A percentile compares a stretch with the other conserved stretches of the same genome.
Evolutionary conservation across 2,797 vertebrate genomes (phyloP).

Genomic region (Clarias fuscus): DNA sequence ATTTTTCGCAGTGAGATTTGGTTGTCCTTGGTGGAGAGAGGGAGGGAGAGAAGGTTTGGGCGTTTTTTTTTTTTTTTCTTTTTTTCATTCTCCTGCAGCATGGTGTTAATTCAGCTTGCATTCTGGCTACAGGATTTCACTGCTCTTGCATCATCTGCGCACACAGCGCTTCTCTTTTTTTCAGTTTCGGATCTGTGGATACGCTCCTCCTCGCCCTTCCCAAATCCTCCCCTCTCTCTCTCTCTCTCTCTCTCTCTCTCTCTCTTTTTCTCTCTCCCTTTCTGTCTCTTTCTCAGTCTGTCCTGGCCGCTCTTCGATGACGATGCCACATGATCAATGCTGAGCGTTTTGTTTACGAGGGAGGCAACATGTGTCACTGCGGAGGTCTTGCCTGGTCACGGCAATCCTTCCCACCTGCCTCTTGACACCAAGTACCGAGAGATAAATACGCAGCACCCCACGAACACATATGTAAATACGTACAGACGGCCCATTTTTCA

Average conservation of each 20-base stretch:
- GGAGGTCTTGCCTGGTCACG: constrained; percentile 53
- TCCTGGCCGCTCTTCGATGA: constrained; percentile 60
- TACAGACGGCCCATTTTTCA: constrained; percentile 45
- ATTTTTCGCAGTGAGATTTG: constrained; percentile 54
- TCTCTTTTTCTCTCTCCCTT: background rate
- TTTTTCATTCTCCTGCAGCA: constrained; percentile 68
- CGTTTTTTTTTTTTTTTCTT: background rate
- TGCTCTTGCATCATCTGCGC: constrained; percentile 81
- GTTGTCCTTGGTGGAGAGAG: constrained; percentile 53
- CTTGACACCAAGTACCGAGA: constrained; percentile 28
- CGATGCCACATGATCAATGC: constrained; percentile 63
- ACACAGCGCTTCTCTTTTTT: constrained; percentile 66
- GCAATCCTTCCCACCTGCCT: constrained; percentile 51
- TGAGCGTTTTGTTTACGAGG: constrained; percentile 62
- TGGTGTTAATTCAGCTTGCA: constrained; percentile 76
- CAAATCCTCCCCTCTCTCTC: constrained; percentile 41
- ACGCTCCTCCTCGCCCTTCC: constrained; percentile 57
- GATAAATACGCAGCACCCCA: constrained; percentile 34
- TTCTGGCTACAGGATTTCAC: constrained; percentile 76
- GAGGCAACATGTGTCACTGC: constrained; percentile 64
- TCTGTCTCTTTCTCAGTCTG: constrained; percentile 44
- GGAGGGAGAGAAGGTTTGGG: constrained; percentile 22
- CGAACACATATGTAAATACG: constrained; percentile 47
- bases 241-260: constrained; percentile 28
- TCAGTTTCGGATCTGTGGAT: constrained; percentile 66